Evolutionary conservation across 2,888 invertebrate genomes (phyloP), one percentile per base, ranked within the genome.

Genomic region (Diogma glabrata): DNA sequence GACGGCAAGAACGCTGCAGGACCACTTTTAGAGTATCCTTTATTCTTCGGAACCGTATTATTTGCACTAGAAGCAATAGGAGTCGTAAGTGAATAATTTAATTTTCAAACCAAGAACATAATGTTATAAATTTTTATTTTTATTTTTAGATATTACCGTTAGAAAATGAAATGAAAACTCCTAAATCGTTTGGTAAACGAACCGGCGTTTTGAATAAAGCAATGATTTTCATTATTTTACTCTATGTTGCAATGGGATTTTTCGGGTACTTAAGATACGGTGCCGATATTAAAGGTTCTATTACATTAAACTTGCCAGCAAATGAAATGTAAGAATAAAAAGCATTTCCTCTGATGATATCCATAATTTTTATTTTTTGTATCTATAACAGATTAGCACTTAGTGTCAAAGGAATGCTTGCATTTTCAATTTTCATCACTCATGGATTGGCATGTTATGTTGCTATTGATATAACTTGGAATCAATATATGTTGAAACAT

Each of bases 61-160:
- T 97, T 94, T 67, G 91, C 97, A 0, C 79, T 97, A 60, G 96
- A 97, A 75, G 94, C 95, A 50, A 94, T 96, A 58, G 87, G 87
- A 49, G 87, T 88, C 69, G 87, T 89, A 67, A 76, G 83, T 75
- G n/a, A n/a, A 57, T 51, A 30, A 22, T 33, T 10, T 8, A 6
- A 16, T 17, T 45, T 22, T 22, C 40, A 30, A 19, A 33, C 16
- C 7, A 20, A 47, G 4, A 40, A 9, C 20, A 17, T 38, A 10
- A 38, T 47, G 8, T 19, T n/a, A 30, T 12, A 20, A 16, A 33
- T 12, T 51, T 47, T 46, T 36, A 17, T 33, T 46, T 7, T 50
- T 48, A 52, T 45, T 55, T 64, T 6, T 61, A 93, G 91, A 86
- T 94, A 33, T 74, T 94, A 64, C 93, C 96, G 0, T 66, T 96